Conservation (phyloP, 2,888 invertebrate species). For the Schizotus pectinicornis region DNA sequence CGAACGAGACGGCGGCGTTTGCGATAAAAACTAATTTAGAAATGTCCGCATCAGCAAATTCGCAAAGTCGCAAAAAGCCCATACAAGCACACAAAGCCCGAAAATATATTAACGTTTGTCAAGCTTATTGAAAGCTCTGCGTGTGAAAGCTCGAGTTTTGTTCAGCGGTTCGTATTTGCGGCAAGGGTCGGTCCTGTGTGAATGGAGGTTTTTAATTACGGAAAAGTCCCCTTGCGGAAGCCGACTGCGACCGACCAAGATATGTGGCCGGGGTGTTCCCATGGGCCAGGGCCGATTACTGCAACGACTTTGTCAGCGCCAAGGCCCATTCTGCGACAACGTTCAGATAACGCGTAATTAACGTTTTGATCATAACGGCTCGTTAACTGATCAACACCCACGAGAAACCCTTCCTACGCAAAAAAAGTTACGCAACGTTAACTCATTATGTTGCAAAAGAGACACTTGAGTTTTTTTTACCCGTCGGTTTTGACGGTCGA, state of each 20-base stretch:
- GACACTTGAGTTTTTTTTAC: slow-evolving; percentile 2
- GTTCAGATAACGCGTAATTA: slow-evolving; percentile 26
- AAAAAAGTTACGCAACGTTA: neutral
- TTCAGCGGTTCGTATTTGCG: slow-evolving; percentile 13
- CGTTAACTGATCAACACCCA: too few relatives aligned
- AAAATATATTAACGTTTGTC: slow-evolving; percentile 45
- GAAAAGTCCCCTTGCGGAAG: slow-evolving; percentile 20
- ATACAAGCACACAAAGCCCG: slow-evolving; percentile 36
- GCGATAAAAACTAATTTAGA: slow-evolving; percentile 43
- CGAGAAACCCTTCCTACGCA: too few relatives aligned
- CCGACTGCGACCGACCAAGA: slow-evolving; percentile 10
- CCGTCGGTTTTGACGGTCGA: too few relatives aligned
- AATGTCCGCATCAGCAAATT: slow-evolving; percentile 37
- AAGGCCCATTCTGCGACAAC: too few relatives aligned
- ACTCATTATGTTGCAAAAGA: slow-evolving; percentile 20
- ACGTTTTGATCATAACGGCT: slow-evolving; percentile 18
- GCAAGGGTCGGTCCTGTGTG: slow-evolving; percentile 10
- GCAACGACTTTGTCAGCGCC: neutral
- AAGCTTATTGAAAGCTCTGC: slow-evolving; percentile 40
- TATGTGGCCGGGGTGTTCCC: slow-evolving; percentile 20
- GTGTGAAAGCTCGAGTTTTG: slow-evolving; percentile 26
- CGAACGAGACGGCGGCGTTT: slow-evolving; percentile 1
- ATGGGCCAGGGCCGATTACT: slow-evolving; percentile 20
- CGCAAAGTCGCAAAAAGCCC: slow-evolving; percentile 33
- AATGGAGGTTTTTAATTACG: slow-evolving; percentile 24